A percentile compares a stretch with the other conserved stretches of the same genome.
These are phyloP conservation scores for Eriosoma lanigerum DNA, from an alignment of 1,140 invertebrate species.

Conservation along the genomic window DNA sequence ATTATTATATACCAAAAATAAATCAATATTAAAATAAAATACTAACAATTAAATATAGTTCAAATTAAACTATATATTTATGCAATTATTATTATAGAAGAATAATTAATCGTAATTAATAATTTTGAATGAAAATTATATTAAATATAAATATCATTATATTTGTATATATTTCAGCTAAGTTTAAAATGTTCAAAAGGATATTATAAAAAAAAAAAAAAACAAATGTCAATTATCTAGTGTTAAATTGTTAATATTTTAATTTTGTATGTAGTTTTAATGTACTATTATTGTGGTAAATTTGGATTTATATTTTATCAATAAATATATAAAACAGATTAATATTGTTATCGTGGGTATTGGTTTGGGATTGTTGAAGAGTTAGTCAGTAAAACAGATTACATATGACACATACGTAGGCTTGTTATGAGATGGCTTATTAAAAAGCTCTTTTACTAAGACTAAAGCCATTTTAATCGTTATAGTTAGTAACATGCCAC, in stretches of 20 bases:
- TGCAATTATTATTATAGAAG: too few species aligned
- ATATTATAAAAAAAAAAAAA: not conserved
- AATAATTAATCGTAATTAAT: too few species aligned
- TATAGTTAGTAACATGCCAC: not conserved
- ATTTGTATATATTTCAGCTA: too few species aligned
- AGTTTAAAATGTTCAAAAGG: not conserved
- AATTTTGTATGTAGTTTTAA: not conserved
- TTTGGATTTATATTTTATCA: constrained; percentile 2
- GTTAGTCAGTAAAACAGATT: constrained; percentile 13
- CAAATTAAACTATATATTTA: too few species aligned
- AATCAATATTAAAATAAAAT: too few species aligned
- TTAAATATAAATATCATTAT: too few species aligned
- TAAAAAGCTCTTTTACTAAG: not conserved
- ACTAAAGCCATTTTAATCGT: constrained; percentile 1
- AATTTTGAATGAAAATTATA: too few species aligned
- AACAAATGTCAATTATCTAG: not conserved
- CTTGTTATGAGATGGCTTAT: not conserved
- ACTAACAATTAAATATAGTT: too few species aligned
- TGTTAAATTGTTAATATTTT: not conserved
- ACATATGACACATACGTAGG: not conserved
- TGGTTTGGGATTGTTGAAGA: constrained; percentile 2
- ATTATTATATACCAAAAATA: too few species aligned
- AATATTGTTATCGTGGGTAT: not conserved
- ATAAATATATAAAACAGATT: constrained; percentile 29
- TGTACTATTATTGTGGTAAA: not conserved